Base-by-base conservation (phyloP, 2,888 invertebrate genomes). In the Heliconius ethilla region DNA sequence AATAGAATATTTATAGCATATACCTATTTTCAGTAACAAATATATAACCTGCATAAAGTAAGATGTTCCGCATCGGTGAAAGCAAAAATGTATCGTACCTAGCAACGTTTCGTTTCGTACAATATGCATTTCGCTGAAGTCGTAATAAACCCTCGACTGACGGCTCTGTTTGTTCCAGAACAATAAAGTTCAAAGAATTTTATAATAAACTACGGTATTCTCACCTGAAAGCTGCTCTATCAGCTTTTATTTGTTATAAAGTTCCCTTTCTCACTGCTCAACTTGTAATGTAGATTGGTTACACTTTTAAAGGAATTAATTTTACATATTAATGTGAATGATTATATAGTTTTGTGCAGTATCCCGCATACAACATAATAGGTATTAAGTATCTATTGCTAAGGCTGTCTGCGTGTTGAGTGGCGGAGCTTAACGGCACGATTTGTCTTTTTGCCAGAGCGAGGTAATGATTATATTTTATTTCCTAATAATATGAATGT, bases 101-200 rank as follows among this genome's bases (percentile, higher is more conserved):
- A 27, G 66, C 55, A 55, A 65, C 45, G 29, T 69, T 59, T 13
- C 40, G 37, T 25, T 40, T 63, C 29, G 65, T 77, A 77, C 45
- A 76, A 79, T 79, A 79, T 77, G 80, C 78, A 77, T 75, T 74
- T 70, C 70, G 25, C 33, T 62, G 73, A 51, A 70, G 40, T 76
- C 75, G 78, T 77, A 78, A 80, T 80, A 80, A 77, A 76, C 70
- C 66, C 70, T 45, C 76, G 65, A 75, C 79, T 77, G 72, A 77
- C 79, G 66, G 27, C 37, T 74, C 87, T 79, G 74, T 80, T 78
- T 76, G 80, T 77, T 77, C 76, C 75, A 13, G 55, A 40, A 77
- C 78, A 80, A 80, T 80, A 80, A 76, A 81, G 79, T 76, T 81
- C 78, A 81, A 79, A 79, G 79, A 79, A 76, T 81, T 81, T 81